Evolutionary conservation across 2,888 invertebrate species (phyloP).

Genomic region (Chaitophorus viminalis): DNA sequence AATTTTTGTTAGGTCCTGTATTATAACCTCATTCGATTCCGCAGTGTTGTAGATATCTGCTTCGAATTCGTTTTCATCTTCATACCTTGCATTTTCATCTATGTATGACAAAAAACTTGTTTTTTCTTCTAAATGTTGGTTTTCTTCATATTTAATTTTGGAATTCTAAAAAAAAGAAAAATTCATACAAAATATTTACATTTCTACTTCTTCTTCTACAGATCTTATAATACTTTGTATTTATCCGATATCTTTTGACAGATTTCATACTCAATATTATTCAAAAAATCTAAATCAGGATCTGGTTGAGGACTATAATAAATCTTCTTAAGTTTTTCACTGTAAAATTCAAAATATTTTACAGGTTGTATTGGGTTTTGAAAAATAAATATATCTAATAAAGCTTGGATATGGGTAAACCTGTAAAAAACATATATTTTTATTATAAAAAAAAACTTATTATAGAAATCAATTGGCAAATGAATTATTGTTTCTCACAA

Average conservation of each 20-base stretch:
- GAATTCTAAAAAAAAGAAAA: background rate
- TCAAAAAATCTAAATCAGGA: conserved; percentile 25
- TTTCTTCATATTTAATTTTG: background rate
- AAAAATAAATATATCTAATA: conserved; percentile 49
- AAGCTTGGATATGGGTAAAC: conserved; percentile 25
- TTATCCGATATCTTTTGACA: conserved; percentile 2
- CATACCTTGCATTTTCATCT: background rate
- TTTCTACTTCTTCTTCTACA: background rate
- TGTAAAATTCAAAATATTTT: conserved; percentile 53
- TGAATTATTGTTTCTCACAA: conserved; percentile 25
- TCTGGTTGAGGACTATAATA: background rate
- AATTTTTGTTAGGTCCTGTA: conserved; percentile 27
- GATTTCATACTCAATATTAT: conserved; percentile 3
- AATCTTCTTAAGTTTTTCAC: conserved; percentile 33
- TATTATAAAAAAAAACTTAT: background rate
- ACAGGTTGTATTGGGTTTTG: conserved; percentile 44
- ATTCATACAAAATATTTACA: background rate
- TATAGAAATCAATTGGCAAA: background rate
- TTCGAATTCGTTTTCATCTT: conserved; percentile 25
- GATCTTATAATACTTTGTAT: conserved; percentile 20
- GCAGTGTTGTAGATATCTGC: background rate
- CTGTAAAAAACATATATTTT: background rate
- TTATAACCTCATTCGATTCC: background rate
- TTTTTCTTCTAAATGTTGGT: background rate
- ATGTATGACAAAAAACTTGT: background rate